Conservation (phyloP, 2,797 vertebrate genomes). For the Poeciliopsis gracilis region DNA sequence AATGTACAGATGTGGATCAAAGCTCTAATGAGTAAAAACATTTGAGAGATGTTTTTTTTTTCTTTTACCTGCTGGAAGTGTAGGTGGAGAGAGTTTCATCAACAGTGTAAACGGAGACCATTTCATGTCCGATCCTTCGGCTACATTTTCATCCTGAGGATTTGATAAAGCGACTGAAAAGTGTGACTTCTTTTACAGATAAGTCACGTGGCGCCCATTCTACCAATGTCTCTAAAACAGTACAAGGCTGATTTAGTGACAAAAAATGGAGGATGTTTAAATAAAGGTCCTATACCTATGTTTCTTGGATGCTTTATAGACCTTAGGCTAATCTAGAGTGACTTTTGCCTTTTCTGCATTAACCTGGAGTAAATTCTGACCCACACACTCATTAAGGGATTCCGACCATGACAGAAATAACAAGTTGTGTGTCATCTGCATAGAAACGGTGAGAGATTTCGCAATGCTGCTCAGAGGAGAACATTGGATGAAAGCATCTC, state of each 20-base stretch:
- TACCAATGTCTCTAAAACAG: neutral
- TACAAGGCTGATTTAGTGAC: neutral
- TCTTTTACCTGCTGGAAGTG: conserved; percentile 75
- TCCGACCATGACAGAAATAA: neutral
- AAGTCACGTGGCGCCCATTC: neutral
- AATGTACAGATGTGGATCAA: neutral
- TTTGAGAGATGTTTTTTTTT: neutral
- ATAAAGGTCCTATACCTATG: neutral
- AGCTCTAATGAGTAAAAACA: neutral
- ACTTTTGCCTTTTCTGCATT: neutral
- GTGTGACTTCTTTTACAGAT: neutral
- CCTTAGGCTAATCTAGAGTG: neutral
- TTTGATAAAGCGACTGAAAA: neutral
- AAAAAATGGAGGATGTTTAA: neutral
- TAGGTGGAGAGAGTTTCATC: conserved; percentile 81
- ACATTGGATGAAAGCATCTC: neutral
- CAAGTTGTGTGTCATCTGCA: neutral
- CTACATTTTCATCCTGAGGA: conserved; percentile 45
- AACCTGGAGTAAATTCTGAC: neutral
- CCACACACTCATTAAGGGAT: neutral
- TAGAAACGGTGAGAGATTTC: neutral
- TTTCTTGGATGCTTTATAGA: neutral
- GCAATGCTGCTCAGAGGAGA: neutral
- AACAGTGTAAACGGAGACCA: conserved; percentile 71
- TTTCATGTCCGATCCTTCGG: conserved; percentile 57